Conservation (phyloP, 2,888 invertebrate genomes). For the Tipula vernalis region DNA sequence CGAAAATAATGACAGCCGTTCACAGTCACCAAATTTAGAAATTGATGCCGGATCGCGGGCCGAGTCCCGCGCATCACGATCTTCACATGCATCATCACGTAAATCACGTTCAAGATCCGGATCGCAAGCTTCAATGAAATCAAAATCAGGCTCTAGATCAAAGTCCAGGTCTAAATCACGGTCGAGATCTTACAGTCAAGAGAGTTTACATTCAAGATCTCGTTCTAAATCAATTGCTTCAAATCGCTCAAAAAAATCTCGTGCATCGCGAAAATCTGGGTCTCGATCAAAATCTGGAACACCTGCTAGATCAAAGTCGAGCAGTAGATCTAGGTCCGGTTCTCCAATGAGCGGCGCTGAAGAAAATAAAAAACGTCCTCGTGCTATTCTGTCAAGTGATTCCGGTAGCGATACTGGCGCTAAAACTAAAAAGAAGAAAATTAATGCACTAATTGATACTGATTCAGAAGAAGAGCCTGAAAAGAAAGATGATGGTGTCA, state of each 20-base stretch:
- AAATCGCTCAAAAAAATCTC: slow-evolving; percentile 18
- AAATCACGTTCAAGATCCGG: slow-evolving; percentile 27
- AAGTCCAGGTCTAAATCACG: slow-evolving; percentile 17
- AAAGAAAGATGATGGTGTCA: slow-evolving; percentile 27
- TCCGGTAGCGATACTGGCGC: slow-evolving; percentile 37
- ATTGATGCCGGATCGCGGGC: slow-evolving; percentile 34
- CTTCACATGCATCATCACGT: slow-evolving; percentile 29
- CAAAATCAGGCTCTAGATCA: slow-evolving; percentile 19
- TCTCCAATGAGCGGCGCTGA: slow-evolving; percentile 28
- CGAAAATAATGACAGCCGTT: slow-evolving; percentile 14
- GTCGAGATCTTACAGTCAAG: slow-evolving; percentile 17
- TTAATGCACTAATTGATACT: slow-evolving; percentile 45
- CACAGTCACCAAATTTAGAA: slow-evolving; percentile 37
- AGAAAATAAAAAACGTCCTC: slow-evolving; percentile 29
- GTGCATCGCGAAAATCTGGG: slow-evolving; percentile 17
- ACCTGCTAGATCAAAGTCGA: slow-evolving; percentile 13
- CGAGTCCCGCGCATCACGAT: slow-evolving; percentile 13
- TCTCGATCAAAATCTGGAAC: slow-evolving; percentile 14
- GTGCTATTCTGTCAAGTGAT: slow-evolving; percentile 38
- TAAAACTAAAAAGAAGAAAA: slow-evolving; percentile 38
- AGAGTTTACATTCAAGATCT: slow-evolving; percentile 17
- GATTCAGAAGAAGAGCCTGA: slow-evolving; percentile 51
- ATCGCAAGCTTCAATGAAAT: slow-evolving; percentile 14
- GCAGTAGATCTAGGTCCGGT: slow-evolving; percentile 27
- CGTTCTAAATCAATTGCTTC: slow-evolving; percentile 17